These are phyloP conservation scores for Oikopleura dioica DNA, from an alignment of 23 tunicate genomes.

Conservation along the genomic window DNA sequence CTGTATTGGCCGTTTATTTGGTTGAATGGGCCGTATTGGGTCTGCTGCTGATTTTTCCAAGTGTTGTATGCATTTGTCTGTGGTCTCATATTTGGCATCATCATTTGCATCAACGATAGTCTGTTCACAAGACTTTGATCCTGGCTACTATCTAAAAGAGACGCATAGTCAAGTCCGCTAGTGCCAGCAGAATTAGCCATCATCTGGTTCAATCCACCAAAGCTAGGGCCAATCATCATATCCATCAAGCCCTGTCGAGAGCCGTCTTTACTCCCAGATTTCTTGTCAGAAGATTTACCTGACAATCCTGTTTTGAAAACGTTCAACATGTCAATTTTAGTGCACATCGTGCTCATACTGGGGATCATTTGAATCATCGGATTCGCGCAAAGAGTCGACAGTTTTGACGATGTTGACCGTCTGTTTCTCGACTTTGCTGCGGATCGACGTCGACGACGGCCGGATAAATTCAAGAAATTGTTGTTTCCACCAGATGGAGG, in stretches of 20 bases:
- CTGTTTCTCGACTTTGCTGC: neutral
- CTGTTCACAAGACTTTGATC: neutral
- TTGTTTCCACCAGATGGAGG: neutral
- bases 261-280: no score
- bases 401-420: neutral
- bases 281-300: no score
- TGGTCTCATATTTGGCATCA: neutral
- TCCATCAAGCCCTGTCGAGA: no score
- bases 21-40: neutral
- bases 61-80: no score
- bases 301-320: no score
- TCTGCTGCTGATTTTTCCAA: neutral
- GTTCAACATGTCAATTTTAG: no score
- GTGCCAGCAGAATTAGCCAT: no score
- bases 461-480: neutral
- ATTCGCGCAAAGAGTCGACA: neutral
- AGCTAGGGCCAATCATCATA: no score
- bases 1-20: neutral
- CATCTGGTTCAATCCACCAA: no score
- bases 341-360: no score
- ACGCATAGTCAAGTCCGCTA: neutral
- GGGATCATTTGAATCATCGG: no score
- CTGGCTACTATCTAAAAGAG: neutral
- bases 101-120: neutral
- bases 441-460: neutral